Evolutionary conservation across 2,888 invertebrate genomes (phyloP), one percentile per base, ranked within the genome.

Genomic region (Lasioglossum oenotherae): DNA sequence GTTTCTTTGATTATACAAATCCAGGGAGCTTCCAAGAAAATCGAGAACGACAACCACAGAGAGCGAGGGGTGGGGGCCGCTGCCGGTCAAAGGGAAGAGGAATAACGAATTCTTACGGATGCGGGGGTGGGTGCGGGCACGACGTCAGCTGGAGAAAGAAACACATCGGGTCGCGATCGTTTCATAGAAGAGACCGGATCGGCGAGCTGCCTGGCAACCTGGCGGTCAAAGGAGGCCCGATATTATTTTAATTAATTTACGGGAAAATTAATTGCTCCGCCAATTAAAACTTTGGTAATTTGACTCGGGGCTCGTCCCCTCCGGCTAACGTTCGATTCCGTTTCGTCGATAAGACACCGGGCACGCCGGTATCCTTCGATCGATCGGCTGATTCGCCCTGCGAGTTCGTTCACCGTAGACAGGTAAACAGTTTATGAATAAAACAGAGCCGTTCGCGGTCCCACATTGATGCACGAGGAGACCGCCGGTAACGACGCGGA

Each of bases 271-370:
- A 92, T 92, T 90, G 89, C 89, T 88, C 80, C 76, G 67, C 88
- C 90, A 92, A 92, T 92, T 92, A 92, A 92, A 92, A 92, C 89
- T 92, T 92, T 79, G 57, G 84, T 89, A 90, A 92, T 90, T 91
- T 89, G 87, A 88, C 88, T 86, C 60, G 79, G 81, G 80, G 79
- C 74, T 57, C 73, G 67, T 41, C 69, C 69, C 78, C 84, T 76
- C 84, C 71, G 82, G 80, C 81, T 80, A 86, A 83, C 74, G 57
- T 84, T 82, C 78, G 87, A 86, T 85, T 85, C 73, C 73, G 78
- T 87, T 81, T 79, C 81, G 53, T 46, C 81, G 86, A 88, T 91
- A 82, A 89, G 84, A 85, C 75, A 78, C 14, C 64, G 27, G 38
- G 49, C 27, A 35, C n/a, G 71, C 23, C 35, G 57, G 71, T 77